Evolutionary conservation across 2,113 vertebrate species (phyloP).

Genomic region (Cisticola juncidis): DNA sequence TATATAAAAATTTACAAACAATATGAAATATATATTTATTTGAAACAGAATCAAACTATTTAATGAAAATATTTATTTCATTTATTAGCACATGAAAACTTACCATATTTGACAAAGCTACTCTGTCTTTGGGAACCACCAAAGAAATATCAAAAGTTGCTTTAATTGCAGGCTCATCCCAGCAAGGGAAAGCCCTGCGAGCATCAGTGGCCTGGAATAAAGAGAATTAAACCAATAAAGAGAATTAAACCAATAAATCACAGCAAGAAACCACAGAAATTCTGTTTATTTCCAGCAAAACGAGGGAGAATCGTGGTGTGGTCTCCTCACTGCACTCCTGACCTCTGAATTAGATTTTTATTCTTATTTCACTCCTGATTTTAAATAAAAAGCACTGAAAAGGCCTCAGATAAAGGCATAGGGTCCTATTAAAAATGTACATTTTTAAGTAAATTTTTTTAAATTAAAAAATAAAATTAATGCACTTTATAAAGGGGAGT

Average conservation of each 20-base stretch:
- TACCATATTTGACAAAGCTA: conserved; percentile 99
- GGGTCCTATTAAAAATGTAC: neutral
- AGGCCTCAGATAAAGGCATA: neutral
- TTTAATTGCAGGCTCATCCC: conserved; percentile 98
- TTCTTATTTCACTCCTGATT: neutral
- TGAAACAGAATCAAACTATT: too few species aligned
- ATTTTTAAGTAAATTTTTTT: too few species aligned
- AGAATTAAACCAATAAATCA: too few species aligned
- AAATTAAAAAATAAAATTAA: neutral
- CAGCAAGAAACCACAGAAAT: neutral
- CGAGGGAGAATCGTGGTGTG: neutral
- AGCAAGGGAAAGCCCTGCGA: conserved; percentile 97
- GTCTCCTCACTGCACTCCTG: neutral
- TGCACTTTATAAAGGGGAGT: neutral
- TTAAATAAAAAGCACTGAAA: neutral
- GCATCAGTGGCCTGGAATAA: conserved; percentile 91
- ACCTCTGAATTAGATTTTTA: neutral
- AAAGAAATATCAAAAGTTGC: conserved; percentile 96
- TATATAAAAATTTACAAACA: too few species aligned
- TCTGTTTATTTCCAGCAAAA: neutral
- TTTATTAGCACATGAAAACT: neutral
- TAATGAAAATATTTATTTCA: too few species aligned
- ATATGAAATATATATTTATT: too few species aligned
- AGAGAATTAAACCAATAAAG: conserved; percentile 3
- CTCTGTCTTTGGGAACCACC: conserved; percentile 95